Conservation (phyloP, 2,797 vertebrate genomes). For the Sebastiscus albofasciatus region DNA sequence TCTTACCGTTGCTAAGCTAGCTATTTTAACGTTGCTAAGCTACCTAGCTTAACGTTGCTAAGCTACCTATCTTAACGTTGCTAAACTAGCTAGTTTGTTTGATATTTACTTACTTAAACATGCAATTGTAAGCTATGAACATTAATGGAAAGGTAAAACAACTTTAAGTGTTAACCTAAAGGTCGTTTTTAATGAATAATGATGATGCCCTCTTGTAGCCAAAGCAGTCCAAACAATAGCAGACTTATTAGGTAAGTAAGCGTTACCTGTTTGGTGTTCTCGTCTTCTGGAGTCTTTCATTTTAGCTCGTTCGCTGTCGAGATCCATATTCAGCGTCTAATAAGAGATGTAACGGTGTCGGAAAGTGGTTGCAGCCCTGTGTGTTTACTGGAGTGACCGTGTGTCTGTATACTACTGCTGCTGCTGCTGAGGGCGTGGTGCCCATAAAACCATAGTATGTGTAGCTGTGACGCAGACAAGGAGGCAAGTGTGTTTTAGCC, state of each 20-base stretch:
- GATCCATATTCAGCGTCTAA: conserved; percentile 17
- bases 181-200: too few relatives aligned
- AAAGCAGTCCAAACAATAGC: background rate
- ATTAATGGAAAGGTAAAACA: background rate
- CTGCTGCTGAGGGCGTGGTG: accelerated
- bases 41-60: too few relatives aligned
- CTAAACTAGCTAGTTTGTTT: too few relatives aligned
- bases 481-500: too few relatives aligned
- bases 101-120: background rate
- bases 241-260: too few relatives aligned
- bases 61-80: too few relatives aligned
- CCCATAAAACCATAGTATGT: too few relatives aligned
- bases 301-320: conserved; percentile 16
- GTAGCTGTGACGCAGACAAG: conserved; percentile 6
- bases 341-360: too few relatives aligned
- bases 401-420: background rate
- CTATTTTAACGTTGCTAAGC: too few relatives aligned
- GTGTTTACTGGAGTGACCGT: background rate
- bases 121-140: too few relatives aligned
- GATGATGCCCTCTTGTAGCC: accelerated
- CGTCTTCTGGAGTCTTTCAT: conserved; percentile 52
- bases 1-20: too few relatives aligned
- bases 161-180: background rate
- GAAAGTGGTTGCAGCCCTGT: background rate
- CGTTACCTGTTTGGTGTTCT: conserved; percentile 65